Conservation (phyloP, 1,140 invertebrate species). For the Coptotermes formosanus region DNA sequence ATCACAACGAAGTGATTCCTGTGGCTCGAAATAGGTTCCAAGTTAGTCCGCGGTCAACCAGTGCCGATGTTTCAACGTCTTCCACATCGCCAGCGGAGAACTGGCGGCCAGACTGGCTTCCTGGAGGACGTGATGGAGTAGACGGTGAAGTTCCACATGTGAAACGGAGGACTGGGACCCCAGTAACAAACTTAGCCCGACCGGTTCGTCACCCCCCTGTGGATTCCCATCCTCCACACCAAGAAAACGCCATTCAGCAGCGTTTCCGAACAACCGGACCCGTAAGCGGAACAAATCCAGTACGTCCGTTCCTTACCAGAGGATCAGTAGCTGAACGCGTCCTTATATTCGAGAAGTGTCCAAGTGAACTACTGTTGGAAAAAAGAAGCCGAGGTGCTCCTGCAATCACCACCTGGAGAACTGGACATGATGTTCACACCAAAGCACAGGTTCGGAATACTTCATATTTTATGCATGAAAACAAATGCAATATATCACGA, state of each 20-base stretch:
- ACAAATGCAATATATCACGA: not conserved
- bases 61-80: constrained; percentile 40
- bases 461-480: not conserved
- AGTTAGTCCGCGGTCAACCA: constrained; percentile 56
- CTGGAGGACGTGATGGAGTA: not conserved
- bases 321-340: constrained; percentile 90
- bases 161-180: not conserved
- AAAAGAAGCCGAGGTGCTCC: constrained; percentile 51
- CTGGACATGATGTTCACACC: constrained; percentile 60
- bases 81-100: not conserved
- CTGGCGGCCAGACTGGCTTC: not conserved
- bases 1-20: constrained; percentile 43
- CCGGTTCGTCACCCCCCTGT: not conserved
- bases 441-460: constrained; percentile 66
- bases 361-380: constrained; percentile 71
- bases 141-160: not conserved
- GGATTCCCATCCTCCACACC: constrained; percentile 36
- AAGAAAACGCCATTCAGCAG: constrained; percentile 34
- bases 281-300: constrained; percentile 53
- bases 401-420: constrained; percentile 59
- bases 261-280: not conserved
- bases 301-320: constrained; percentile 82
- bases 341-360: constrained; percentile 88
- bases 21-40: constrained; percentile 66
- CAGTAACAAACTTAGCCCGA: not conserved